A percentile compares a stretch with the other conserved stretches of the same genome.
phyloP scores from a whole-genome alignment of 23 tunicate species.

The Trididemnum clinides region DNA sequence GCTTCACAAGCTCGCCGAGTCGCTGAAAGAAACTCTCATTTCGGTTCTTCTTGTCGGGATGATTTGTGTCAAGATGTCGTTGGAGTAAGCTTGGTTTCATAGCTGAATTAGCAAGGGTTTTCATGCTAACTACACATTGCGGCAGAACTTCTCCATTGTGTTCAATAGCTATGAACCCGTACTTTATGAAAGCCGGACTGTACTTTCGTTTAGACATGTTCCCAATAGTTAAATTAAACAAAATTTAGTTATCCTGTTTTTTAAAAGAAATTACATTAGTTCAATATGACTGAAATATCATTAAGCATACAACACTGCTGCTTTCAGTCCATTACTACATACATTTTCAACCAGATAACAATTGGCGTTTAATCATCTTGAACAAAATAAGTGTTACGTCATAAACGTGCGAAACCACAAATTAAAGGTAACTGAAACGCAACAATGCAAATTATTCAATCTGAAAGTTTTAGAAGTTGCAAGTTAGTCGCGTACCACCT shows the following conservation, averaged over 20 bases:
- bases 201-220: no score
- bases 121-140: constrained; percentile 32
- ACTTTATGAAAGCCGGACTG: not conserved
- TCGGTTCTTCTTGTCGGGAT: constrained; percentile 53
- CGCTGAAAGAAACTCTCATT: constrained; percentile 61
- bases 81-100: constrained; percentile 35
- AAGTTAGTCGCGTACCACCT: constrained; percentile 48
- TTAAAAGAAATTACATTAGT: no score
- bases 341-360: no score
- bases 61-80: constrained; percentile 58
- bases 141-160: constrained; percentile 23
- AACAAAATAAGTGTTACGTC: constrained; percentile 40
- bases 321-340: no score
- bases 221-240: constrained; percentile 23
- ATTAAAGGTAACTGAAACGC: constrained; percentile 44
- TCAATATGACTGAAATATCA: no score
- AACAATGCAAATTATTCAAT: constrained; percentile 29
- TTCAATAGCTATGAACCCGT: constrained; percentile 22
- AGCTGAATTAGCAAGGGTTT: constrained; percentile 29
- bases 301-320: no score
- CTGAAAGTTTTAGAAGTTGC: constrained; percentile 24
- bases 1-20: constrained; percentile 59
- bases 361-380: no score
- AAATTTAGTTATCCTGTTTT: no score
- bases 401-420: constrained; percentile 27